A percentile compares a stretch with the other conserved stretches of the same genome.
phyloP scores from a whole-genome alignment of 1,140 invertebrate species.

The Lasaia peninsularis region DNA sequence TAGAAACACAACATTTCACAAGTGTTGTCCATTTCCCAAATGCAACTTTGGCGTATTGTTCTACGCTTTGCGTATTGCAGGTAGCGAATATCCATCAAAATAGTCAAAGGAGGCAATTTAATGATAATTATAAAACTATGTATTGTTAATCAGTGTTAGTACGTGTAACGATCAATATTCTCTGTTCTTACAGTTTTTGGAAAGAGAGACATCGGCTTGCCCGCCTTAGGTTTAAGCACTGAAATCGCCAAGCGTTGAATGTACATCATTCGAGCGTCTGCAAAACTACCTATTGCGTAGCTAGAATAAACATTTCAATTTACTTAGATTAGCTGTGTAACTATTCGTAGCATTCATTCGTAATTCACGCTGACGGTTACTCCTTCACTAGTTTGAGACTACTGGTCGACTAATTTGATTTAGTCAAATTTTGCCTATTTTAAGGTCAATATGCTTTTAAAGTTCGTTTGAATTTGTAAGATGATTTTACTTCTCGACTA shows the following conservation, averaged over 20 bases:
- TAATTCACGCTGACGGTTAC: slow-evolving; percentile 24
- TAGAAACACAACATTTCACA: too few relatives aligned
- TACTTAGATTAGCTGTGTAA: slow-evolving; percentile 68
- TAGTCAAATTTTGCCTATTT: neutral
- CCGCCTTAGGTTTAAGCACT: slow-evolving; percentile 52
- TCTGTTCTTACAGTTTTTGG: slow-evolving; percentile 35
- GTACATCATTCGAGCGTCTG: slow-evolving; percentile 44
- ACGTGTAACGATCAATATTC: slow-evolving; percentile 21
- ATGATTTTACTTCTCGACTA: too few relatives aligned
- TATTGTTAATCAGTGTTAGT: slow-evolving; percentile 19
- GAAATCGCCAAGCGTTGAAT: slow-evolving; percentile 48
- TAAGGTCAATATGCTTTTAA: neutral
- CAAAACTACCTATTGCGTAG: slow-evolving; percentile 54
- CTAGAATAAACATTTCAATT: slow-evolving; percentile 66
- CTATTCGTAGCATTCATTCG: slow-evolving; percentile 36
- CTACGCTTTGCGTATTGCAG: neutral
- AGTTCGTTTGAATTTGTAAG: neutral
- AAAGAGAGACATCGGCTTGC: slow-evolving; percentile 39
- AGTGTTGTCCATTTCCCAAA: neutral
- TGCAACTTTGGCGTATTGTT: too few relatives aligned
- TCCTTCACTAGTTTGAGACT: neutral
- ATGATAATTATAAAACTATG: neutral
- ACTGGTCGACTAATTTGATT: neutral
- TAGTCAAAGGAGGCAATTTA: neutral
- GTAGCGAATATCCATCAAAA: neutral